Evolutionary conservation across 1,140 invertebrate genomes (phyloP).

Genomic region (Dermatophagoides farinae): DNA sequence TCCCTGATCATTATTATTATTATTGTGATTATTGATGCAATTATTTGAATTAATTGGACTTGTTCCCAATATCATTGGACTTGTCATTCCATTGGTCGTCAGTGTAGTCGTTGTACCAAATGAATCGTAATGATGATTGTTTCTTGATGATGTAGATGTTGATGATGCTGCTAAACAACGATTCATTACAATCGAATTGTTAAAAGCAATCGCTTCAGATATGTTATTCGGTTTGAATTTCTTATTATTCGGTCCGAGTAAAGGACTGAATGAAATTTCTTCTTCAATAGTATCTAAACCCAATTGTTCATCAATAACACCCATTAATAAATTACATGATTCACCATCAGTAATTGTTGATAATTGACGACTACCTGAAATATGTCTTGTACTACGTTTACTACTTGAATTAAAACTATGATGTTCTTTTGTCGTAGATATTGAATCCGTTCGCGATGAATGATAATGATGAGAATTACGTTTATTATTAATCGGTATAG

Average conservation of each 20-base stretch:
- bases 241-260: neutral
- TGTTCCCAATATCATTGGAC: neutral
- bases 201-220: neutral
- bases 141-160: neutral
- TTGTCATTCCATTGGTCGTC: neutral
- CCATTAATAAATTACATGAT: constrained; percentile 45
- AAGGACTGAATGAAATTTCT: constrained; percentile 26
- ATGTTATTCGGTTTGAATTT: neutral
- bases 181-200: constrained; percentile 4
- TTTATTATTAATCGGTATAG: constrained; percentile 28
- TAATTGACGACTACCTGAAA: constrained; percentile 55
- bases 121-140: too few species aligned
- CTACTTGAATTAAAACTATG: constrained; percentile 41
- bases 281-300: constrained; percentile 64
- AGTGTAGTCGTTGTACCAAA: too few species aligned
- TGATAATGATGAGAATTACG: neutral
- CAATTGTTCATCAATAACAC: constrained; percentile 2
- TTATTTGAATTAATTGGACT: neutral
- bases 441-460: neutral
- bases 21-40: neutral
- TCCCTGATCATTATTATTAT: neutral
- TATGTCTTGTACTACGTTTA: constrained; percentile 54
- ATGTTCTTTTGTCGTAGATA: constrained; percentile 35
- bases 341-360: constrained; percentile 64
- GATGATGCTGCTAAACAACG: neutral